phyloP scores from a whole-genome alignment of 2,888 invertebrate genomes.

The Chloroclysta siterata region DNA sequence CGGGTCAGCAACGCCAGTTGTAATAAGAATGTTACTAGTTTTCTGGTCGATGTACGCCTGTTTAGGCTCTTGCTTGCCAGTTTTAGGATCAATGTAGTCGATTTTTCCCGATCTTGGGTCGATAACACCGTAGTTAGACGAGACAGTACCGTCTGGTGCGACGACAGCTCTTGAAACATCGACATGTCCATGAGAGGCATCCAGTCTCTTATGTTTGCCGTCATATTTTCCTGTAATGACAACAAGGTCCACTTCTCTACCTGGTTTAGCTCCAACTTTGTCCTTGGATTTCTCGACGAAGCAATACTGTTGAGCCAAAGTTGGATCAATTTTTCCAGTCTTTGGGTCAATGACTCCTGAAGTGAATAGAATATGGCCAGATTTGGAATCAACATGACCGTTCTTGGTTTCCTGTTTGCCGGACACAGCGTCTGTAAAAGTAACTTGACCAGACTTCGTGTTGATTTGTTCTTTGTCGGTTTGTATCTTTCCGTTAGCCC shows the following conservation, averaged over 20 bases:
- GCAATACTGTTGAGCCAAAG: constrained; percentile 87
- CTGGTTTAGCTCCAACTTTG: constrained; percentile 76
- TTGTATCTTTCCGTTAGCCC: constrained; percentile 85
- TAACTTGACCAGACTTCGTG: constrained; percentile 87
- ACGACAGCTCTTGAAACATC: constrained; percentile 86
- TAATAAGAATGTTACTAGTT: constrained; percentile 87
- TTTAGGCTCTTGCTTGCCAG: constrained; percentile 87
- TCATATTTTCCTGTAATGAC: constrained; percentile 86
- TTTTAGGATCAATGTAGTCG: constrained; percentile 86
- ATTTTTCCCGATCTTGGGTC: constrained; percentile 87
- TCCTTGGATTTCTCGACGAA: constrained; percentile 86
- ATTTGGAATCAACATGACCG: constrained; percentile 87
- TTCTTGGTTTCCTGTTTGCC: constrained; percentile 87
- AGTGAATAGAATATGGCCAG: constrained; percentile 87
- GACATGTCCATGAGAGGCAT: constrained; percentile 75
- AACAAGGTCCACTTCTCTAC: constrained; percentile 83
- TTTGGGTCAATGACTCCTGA: constrained; percentile 87
- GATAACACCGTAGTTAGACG: constrained; percentile 87
- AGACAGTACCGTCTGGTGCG: constrained; percentile 81
- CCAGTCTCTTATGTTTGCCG: constrained; percentile 82
- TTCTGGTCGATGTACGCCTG: constrained; percentile 89
- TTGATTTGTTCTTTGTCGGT: constrained; percentile 88
- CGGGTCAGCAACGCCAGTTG: constrained; percentile 87
- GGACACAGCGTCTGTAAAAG: constrained; percentile 85
- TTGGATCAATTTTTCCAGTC: constrained; percentile 88